Conservation (phyloP, 1,140 invertebrate species). For the Coptotermes formosanus region DNA sequence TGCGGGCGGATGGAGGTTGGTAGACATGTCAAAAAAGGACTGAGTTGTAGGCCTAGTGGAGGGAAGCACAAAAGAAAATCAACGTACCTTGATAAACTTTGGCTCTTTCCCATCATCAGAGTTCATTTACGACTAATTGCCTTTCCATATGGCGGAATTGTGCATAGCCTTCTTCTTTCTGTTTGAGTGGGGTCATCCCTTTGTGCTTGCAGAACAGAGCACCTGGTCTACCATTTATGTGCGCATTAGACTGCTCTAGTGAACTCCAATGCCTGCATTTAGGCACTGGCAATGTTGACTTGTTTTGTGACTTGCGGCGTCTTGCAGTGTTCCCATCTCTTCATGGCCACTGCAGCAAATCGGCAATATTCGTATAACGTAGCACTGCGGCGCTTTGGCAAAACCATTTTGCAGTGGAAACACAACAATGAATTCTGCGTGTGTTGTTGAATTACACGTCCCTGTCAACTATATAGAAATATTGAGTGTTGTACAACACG, state of each 20-base stretch:
- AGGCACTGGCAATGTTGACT: background rate
- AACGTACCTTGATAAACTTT: slow-evolving; percentile 7
- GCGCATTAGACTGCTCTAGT: background rate
- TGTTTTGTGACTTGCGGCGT: background rate
- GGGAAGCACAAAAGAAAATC: background rate
- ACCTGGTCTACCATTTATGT: background rate
- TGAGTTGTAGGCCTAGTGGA: background rate
- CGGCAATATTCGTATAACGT: no score
- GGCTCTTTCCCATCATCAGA: background rate
- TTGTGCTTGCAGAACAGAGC: background rate
- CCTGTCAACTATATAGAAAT: no score
- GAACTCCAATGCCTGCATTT: background rate
- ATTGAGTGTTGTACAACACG: no score
- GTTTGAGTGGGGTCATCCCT: background rate
- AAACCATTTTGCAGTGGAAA: no score
- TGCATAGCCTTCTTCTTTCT: background rate
- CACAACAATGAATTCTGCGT: no score
- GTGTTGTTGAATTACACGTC: no score
- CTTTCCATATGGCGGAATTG: background rate
- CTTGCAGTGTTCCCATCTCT: background rate
- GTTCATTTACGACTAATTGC: background rate
- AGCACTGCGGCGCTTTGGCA: no score
- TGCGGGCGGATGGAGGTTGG: background rate
- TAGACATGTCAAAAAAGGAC: background rate
- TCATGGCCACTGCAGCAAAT: no score